Evolutionary conservation across 2,113 vertebrate species (phyloP).

Genomic region (Monarcha castaneiventris): DNA sequence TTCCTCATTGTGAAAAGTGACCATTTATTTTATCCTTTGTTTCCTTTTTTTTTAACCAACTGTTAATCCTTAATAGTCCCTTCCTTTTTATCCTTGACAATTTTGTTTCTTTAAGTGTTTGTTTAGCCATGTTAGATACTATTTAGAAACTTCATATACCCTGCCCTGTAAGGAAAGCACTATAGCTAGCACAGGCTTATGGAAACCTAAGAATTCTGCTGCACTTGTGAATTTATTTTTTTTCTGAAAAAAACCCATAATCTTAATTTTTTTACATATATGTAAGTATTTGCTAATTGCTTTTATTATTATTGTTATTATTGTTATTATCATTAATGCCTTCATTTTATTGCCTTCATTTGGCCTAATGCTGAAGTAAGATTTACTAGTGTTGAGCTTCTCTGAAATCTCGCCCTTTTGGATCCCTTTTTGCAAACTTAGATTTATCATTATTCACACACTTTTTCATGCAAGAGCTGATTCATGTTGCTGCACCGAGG

Average conservation of each 20-base stretch:
- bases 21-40: neutral
- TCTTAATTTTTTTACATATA: neutral
- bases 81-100: neutral
- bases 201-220: neutral
- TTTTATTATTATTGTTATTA: neutral
- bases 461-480: neutral
- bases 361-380: neutral
- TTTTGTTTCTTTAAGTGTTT: neutral
- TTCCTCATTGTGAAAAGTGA: slow-evolving; percentile 6
- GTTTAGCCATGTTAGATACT: neutral
- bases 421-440: neutral
- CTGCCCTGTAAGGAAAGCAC: neutral
- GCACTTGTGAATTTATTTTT: neutral
- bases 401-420: neutral
- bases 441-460: neutral
- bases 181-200: neutral
- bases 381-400: neutral
- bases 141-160: neutral
- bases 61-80: neutral
- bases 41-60: neutral
- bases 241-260: neutral
- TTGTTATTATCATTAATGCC: too few relatives aligned
- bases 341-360: neutral
- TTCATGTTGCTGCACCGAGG: neutral
- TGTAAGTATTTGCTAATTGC: neutral